Evolutionary conservation across 2,888 invertebrate genomes (phyloP).

Genomic region (Himalopsyche tibetana): DNA sequence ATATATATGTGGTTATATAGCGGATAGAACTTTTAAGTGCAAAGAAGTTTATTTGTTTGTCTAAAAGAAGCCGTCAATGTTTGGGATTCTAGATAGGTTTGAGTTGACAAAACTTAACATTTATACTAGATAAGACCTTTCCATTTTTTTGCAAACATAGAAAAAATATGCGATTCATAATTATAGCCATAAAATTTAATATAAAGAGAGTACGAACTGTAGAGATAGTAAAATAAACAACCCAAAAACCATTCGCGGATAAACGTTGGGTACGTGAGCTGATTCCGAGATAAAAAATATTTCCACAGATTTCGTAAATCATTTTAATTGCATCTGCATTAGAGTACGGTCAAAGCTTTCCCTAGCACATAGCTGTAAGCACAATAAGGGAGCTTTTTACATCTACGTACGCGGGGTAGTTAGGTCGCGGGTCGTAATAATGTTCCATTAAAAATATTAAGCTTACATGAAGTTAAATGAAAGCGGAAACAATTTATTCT

Average conservation of each 20-base stretch:
- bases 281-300: slow-evolving; percentile 44
- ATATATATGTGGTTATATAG: no score
- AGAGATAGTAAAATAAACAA: neutral
- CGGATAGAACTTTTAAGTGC: no score
- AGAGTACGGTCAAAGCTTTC: slow-evolving; percentile 38
- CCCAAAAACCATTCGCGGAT: neutral
- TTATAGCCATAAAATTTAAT: no score
- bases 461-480: slow-evolving; percentile 1
- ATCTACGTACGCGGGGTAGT: slow-evolving; percentile 6
- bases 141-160: no score
- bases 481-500: neutral
- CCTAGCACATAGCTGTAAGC: slow-evolving; percentile 11
- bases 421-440: slow-evolving; percentile 14
- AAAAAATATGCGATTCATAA: no score
- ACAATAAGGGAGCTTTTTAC: slow-evolving; percentile 15
- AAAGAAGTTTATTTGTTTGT: no score
- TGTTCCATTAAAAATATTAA: slow-evolving; percentile 26
- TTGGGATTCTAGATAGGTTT: no score
- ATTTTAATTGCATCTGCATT: slow-evolving; percentile 61
- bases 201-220: neutral
- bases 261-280: neutral
- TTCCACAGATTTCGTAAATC: slow-evolving; percentile 55
- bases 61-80: no score
- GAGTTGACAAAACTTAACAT: no score
- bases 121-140: no score